These are phyloP conservation scores for Cygnus buccinator DNA, from an alignment of 2,113 vertebrate species.

Conservation along the genomic window DNA sequence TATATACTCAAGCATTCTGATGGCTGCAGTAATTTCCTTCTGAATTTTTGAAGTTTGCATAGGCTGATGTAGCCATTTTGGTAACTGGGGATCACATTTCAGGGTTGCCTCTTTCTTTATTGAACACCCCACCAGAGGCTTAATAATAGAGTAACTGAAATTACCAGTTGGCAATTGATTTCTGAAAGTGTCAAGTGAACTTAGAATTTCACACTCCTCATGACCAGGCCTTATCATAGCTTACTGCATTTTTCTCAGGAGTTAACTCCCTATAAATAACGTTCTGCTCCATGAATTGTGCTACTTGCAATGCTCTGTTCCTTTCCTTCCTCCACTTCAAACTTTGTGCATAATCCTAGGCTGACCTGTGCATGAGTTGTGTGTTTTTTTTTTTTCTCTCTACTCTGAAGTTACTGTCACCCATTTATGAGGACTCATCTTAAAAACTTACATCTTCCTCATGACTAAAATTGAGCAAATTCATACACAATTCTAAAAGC, in stretches of 20 bases:
- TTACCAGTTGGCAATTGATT: neutral
- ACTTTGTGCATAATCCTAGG: neutral
- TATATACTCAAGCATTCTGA: neutral
- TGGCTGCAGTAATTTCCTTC: neutral
- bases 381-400: neutral
- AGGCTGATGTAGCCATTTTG: neutral
- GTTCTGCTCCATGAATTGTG: neutral
- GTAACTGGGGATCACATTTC: neutral
- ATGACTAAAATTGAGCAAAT: neutral
- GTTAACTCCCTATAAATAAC: neutral
- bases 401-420: neutral
- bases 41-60: neutral
- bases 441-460: neutral
- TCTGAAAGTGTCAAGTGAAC: neutral
- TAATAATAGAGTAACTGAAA: neutral
- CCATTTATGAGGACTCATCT: neutral
- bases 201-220: neutral
- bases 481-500: neutral
- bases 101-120: neutral
- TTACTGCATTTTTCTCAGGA: neutral
- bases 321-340: neutral
- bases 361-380: neutral
- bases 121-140: neutral
- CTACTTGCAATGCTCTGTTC: neutral
- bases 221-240: neutral